Percentiles rank a stretch among this genome's conserved stretches.
Evolutionary conservation across 2,888 invertebrate genomes (phyloP).

Genomic region (Nomada goodeniana): DNA sequence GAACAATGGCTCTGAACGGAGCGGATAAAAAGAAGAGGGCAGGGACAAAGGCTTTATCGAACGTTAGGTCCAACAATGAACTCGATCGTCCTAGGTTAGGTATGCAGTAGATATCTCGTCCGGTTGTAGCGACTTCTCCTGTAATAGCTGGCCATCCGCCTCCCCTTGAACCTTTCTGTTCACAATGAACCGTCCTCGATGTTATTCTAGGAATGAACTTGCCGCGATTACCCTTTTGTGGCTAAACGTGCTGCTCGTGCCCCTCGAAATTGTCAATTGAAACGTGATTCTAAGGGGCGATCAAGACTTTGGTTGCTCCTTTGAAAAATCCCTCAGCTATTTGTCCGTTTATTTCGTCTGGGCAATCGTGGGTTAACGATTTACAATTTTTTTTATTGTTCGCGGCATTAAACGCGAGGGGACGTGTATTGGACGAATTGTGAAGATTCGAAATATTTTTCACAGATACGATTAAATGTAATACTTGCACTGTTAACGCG

Average conservation of each 20-base stretch:
- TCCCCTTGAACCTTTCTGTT: slow-evolving; percentile 23
- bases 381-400: no score
- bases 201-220: slow-evolving; percentile 55
- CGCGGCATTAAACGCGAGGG: no score
- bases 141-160: slow-evolving; percentile 49
- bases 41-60: slow-evolving; percentile 68
- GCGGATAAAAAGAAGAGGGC: slow-evolving; percentile 46
- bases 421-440: no score
- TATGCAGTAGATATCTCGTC: slow-evolving; percentile 53
- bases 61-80: slow-evolving; percentile 65
- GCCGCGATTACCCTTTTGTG: slow-evolving; percentile 17
- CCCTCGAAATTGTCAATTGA: slow-evolving; percentile 20
- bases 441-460: no score
- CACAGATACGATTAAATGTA: no score
- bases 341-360: no score
- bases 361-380: no score
- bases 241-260: neutral
- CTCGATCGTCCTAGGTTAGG: slow-evolving; percentile 65
- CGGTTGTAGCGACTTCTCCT: slow-evolving; percentile 40
- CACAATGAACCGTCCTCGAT: slow-evolving; percentile 41
- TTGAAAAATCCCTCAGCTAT: no score
- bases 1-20: slow-evolving; percentile 63
- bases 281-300: slow-evolving; percentile 4
- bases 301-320: neutral
- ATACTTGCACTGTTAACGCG: no score